Conservation (phyloP, 1,140 invertebrate species). For the Saccostrea glomerata region DNA sequence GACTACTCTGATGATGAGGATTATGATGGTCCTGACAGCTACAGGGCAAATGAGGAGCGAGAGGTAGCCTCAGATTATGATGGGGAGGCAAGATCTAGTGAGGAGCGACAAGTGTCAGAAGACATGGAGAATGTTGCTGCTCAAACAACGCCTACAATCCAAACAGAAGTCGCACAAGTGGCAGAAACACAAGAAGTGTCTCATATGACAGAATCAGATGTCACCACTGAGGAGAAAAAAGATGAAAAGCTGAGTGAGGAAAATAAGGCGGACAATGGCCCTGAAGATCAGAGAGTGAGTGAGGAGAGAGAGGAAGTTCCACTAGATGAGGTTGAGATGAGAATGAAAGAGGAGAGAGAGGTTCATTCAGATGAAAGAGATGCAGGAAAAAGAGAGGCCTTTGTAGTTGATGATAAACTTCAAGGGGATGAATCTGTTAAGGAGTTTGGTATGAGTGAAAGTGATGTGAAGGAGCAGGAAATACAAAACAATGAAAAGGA, state of each 20-base stretch:
- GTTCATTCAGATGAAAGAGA: background rate
- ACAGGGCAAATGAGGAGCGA: conserved; percentile 35
- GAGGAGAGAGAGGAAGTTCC: background rate
- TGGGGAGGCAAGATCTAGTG: background rate
- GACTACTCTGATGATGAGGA: conserved; percentile 22
- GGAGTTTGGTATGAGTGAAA: background rate
- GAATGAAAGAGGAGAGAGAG: conserved; percentile 1
- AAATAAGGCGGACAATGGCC: background rate
- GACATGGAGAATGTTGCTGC: background rate
- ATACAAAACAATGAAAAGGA: background rate
- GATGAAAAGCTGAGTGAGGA: conserved; percentile 4
- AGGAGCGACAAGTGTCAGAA: background rate
- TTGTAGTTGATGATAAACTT: background rate
- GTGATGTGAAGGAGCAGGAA: background rate
- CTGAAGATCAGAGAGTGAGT: conserved; percentile 19
- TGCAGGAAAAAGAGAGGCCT: background rate
- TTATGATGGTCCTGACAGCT: background rate
- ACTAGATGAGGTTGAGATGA: too few relatives aligned
- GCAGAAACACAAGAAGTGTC: background rate
- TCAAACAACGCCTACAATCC: background rate
- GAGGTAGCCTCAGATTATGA: conserved; percentile 16
- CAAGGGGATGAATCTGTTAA: conserved; percentile 4
- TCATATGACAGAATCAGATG: background rate
- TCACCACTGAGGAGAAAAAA: background rate
- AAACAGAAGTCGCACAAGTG: background rate